A percentile compares a stretch with the other conserved stretches of the same genome.
Evolutionary conservation across 2,113 vertebrate genomes (phyloP).

Genomic region (Chaenocephalus aceratus): DNA sequence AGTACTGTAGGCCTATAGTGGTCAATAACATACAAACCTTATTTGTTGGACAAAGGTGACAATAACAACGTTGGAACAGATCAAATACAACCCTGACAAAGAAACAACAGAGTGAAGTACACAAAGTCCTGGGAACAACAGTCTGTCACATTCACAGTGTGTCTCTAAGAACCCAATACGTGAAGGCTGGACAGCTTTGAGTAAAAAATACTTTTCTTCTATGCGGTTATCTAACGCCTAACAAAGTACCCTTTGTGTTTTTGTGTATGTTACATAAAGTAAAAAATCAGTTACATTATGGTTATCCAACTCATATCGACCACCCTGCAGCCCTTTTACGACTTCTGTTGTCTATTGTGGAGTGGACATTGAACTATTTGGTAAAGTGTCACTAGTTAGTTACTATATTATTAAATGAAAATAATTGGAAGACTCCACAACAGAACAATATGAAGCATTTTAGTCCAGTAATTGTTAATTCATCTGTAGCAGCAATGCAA

Average conservation of each 20-base stretch:
- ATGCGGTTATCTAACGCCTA: constrained; percentile 18
- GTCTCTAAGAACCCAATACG: constrained; percentile 27
- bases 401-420: too few species aligned
- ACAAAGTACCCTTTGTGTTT: background rate
- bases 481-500: too few species aligned
- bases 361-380: too few species aligned
- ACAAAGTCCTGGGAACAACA: constrained; percentile 15
- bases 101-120: background rate
- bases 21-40: too few species aligned
- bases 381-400: too few species aligned
- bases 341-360: background rate
- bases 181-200: background rate
- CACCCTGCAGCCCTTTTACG: background rate
- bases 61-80: background rate
- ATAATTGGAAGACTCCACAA: too few species aligned
- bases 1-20: too few species aligned
- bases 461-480: too few species aligned
- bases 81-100: background rate
- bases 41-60: too few species aligned
- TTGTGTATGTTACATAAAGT: background rate
- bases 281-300: background rate
- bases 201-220: constrained; percentile 19
- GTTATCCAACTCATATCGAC: background rate
- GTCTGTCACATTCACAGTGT: constrained; percentile 17
- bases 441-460: too few species aligned